phyloP scores from a whole-genome alignment of 2,888 invertebrate genomes.

The Oscheius sp. region DNA sequence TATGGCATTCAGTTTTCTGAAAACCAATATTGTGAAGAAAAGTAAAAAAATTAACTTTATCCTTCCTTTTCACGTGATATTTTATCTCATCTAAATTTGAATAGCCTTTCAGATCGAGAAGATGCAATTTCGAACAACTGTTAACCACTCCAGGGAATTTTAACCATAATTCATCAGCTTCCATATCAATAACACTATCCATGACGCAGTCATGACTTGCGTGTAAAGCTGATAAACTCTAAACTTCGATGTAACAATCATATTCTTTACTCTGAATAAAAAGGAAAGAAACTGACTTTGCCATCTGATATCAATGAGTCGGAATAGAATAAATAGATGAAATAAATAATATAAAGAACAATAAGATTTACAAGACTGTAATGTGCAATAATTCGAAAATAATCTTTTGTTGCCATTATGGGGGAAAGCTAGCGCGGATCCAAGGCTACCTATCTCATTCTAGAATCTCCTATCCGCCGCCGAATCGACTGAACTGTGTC shows the following conservation, averaged over 20 bases:
- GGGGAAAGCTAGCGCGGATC: not conserved
- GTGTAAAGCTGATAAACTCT: not conserved
- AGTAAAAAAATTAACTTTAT: not conserved
- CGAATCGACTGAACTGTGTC: constrained; percentile 16
- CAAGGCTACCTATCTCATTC: constrained; percentile 6
- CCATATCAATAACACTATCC: constrained; percentile 8
- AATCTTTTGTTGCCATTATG: not conserved
- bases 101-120: constrained; percentile 15
- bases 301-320: not conserved
- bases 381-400: not conserved
- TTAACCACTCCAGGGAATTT: constrained; percentile 9
- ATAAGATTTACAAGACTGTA: constrained; percentile 7
- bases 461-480: too few species aligned
- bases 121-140: constrained; percentile 8
- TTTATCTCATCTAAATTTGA: constrained; percentile 24
- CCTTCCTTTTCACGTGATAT: constrained; percentile 6
- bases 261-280: too few species aligned
- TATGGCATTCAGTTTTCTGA: constrained; percentile 30
- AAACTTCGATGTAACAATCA: not conserved
- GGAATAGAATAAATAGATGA: not conserved
- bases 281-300: not conserved
- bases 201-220: constrained; percentile 11
- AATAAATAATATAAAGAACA: constrained; percentile 14
- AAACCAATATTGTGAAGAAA: not conserved
- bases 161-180: constrained; percentile 7